phyloP scores from a whole-genome alignment of 92 coral and sea anemone genomes.

The Muricea muricata region DNA sequence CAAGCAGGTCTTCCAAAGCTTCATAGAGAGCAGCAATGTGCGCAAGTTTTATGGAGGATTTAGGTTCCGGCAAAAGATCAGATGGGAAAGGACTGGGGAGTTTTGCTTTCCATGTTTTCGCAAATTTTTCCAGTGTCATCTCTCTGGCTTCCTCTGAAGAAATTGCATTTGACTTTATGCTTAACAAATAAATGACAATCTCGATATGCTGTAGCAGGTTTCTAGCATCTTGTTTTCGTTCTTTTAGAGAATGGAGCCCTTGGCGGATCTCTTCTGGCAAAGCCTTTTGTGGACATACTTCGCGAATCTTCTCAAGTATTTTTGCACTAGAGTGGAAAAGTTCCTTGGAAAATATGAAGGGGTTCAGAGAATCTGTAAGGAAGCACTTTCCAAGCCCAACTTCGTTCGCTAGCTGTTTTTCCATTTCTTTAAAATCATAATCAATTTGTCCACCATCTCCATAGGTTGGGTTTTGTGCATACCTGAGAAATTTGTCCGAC shows the following conservation, averaged over 20 bases:
- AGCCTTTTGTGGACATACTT: slow-evolving; percentile 72
- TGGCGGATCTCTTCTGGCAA: slow-evolving; percentile 71
- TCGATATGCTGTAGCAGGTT: slow-evolving; percentile 82
- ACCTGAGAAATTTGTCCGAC: slow-evolving; percentile 34
- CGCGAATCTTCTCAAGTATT: slow-evolving; percentile 76
- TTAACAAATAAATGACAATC: slow-evolving; percentile 23
- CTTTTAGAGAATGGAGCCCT: slow-evolving; percentile 64
- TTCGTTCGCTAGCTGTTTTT: slow-evolving; percentile 76
- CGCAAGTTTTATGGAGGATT: slow-evolving; percentile 18
- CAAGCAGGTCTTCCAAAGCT: slow-evolving; percentile 41
- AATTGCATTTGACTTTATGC: neutral
- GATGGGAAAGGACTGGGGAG: slow-evolving; percentile 47
- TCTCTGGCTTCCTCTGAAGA: slow-evolving; percentile 5
- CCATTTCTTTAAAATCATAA: slow-evolving; percentile 82
- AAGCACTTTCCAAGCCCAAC: slow-evolving; percentile 80
- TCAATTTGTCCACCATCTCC: slow-evolving; percentile 65
- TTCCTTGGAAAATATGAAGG: slow-evolving; percentile 88
- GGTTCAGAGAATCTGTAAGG: slow-evolving; percentile 70
- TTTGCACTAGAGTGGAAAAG: slow-evolving; percentile 89
- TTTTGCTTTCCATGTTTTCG: slow-evolving; percentile 13
- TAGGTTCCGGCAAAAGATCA: slow-evolving; percentile 39
- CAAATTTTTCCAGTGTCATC: slow-evolving; percentile 20
- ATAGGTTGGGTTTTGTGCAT: slow-evolving; percentile 50
- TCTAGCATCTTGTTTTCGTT: slow-evolving; percentile 70
- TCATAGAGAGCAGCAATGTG: slow-evolving; percentile 51